A percentile compares a stretch with the other conserved stretches of the same genome.
phyloP scores from a whole-genome alignment of 2,888 invertebrate species.

The Scaptomyza reducta region DNA sequence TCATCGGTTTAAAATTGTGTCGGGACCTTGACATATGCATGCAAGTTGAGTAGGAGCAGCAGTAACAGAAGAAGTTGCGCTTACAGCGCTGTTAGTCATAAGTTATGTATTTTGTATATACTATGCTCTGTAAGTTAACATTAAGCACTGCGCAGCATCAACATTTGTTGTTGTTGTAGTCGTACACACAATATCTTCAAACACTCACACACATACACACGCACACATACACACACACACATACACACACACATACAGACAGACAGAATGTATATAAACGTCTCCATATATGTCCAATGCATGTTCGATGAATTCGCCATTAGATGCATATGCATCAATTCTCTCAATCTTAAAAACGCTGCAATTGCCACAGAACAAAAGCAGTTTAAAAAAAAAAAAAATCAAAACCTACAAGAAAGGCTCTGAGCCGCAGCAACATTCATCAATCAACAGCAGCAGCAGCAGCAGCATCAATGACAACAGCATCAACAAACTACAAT shows the following conservation, averaged over 20 bases:
- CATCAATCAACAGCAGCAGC: constrained; percentile 33
- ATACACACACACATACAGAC: not conserved
- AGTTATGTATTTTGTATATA: constrained; percentile 50
- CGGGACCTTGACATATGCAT: constrained; percentile 67
- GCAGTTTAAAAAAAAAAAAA: constrained; percentile 19
- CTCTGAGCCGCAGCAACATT: constrained; percentile 26
- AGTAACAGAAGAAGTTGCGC: constrained; percentile 6
- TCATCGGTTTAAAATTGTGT: constrained; percentile 53
- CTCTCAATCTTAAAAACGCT: constrained; percentile 34
- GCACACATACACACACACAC: not conserved
- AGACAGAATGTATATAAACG: no score
- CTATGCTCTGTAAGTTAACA: constrained; percentile 33
- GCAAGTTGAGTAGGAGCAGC: constrained; percentile 13
- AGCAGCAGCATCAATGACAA: constrained; percentile 23
- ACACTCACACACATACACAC: constrained; percentile 2
- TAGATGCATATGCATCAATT: constrained; percentile 17
- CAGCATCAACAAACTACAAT: constrained; percentile 20
- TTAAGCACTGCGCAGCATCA: constrained; percentile 34
- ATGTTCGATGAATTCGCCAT: constrained; percentile 54
- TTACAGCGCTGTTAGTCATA: constrained; percentile 40
- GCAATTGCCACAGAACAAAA: constrained; percentile 19
- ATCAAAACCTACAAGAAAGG: constrained; percentile 22
- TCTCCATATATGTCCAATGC: constrained; percentile 57
- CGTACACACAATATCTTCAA: constrained; percentile 4
- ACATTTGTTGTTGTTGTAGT: constrained; percentile 65